Conservation (phyloP, 2,888 invertebrate species). For the Hetaerina titia region DNA sequence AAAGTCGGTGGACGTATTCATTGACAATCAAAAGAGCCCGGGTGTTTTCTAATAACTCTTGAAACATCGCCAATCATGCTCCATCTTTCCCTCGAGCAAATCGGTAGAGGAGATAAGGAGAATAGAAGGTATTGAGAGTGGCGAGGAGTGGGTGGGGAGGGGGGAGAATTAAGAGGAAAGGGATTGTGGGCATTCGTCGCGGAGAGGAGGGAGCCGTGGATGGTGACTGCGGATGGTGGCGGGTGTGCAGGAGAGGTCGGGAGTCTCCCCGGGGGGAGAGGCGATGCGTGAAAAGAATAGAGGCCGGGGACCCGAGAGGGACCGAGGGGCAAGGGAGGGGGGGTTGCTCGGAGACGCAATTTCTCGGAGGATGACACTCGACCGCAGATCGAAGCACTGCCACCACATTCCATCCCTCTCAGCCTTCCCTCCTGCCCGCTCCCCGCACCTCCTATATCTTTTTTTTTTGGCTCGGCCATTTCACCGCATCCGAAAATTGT, state of each 20-base stretch:
- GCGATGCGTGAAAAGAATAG: conserved; percentile 40
- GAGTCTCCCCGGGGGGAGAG: background rate
- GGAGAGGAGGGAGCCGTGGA: background rate
- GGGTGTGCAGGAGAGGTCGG: background rate
- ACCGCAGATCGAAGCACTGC: conserved; percentile 50
- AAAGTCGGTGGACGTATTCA: background rate
- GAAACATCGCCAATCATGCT: background rate
- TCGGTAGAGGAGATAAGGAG: background rate
- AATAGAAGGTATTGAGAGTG: background rate
- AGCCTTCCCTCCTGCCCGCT: background rate
- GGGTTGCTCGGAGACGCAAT: conserved; percentile 12
- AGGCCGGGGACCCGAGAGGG: background rate
- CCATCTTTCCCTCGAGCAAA: background rate
- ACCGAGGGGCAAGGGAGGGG: background rate
- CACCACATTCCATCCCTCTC: background rate
- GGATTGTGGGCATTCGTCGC: background rate
- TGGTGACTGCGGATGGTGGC: too few relatives aligned
- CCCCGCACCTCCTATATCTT: background rate
- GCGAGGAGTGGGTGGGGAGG: background rate
- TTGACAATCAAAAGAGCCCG: background rate
- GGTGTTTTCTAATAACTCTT: background rate
- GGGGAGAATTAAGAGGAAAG: background rate
- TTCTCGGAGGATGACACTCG: conserved; percentile 50
- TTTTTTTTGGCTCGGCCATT: background rate
- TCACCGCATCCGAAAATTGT: conserved; percentile 28